A percentile compares a stretch with the other conserved stretches of the same genome.
phyloP scores from a whole-genome alignment of 2,888 invertebrate species.

The Pycnomerus fuliginosus region DNA sequence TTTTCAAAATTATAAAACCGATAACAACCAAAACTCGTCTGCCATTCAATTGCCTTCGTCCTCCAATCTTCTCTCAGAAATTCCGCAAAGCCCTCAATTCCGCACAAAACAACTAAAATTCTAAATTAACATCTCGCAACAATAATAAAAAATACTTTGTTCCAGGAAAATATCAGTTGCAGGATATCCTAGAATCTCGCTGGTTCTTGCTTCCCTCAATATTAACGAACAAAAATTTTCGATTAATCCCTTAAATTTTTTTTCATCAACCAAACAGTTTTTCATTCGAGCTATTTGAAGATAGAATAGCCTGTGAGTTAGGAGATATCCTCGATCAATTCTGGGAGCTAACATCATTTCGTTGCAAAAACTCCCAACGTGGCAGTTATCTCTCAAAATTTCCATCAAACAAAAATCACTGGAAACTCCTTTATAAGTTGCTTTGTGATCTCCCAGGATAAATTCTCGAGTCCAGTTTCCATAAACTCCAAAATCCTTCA shows the following conservation, averaged over 20 bases:
- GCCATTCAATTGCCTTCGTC: conserved; percentile 48
- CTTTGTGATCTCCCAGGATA: conserved; percentile 31
- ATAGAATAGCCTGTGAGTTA: conserved; percentile 41
- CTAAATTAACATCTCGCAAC: background rate
- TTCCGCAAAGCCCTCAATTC: conserved; percentile 53
- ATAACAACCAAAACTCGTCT: conserved; percentile 49
- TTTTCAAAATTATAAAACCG: conserved; percentile 19
- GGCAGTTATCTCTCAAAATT: conserved; percentile 33
- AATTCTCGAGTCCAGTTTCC: conserved; percentile 33
- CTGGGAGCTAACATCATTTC: conserved; percentile 34
- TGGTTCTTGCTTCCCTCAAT: conserved; percentile 40
- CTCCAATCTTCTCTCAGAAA: conserved; percentile 48
- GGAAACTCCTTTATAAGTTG: conserved; percentile 33
- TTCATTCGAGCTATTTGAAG: conserved; percentile 33
- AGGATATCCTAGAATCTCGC: conserved; percentile 35
- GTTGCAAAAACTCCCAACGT: conserved; percentile 28
- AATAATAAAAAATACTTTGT: conserved; percentile 32
- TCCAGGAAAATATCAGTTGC: conserved; percentile 43
- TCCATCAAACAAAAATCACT: conserved; percentile 38
- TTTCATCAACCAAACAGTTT: conserved; percentile 20
- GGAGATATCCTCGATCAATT: conserved; percentile 38
- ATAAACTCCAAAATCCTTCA: conserved; percentile 33
- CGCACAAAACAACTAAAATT: conserved; percentile 53
- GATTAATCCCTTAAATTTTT: conserved; percentile 12
- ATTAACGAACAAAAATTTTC: conserved; percentile 37